phyloP scores from a whole-genome alignment of 2,888 invertebrate species.

The Luperina testacea region DNA sequence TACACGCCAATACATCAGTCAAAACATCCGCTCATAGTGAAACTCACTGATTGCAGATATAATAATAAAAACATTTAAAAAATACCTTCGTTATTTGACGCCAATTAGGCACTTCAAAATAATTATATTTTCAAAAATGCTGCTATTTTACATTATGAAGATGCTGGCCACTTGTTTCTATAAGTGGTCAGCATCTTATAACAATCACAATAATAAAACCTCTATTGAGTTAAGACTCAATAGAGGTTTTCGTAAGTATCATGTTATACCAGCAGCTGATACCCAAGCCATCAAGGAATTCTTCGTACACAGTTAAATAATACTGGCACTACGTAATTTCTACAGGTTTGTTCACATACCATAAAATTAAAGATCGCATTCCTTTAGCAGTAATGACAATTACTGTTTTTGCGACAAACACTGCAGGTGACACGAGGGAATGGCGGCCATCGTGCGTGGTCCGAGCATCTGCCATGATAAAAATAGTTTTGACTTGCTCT shows the following conservation, averaged over 20 bases:
- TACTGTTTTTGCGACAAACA: constrained; percentile 79
- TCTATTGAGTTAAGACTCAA: background rate
- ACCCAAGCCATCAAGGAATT: constrained; percentile 49
- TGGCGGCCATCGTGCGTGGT: constrained; percentile 61
- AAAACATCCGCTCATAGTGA: no score
- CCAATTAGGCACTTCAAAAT: background rate
- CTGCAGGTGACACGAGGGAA: constrained; percentile 65
- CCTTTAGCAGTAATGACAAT: constrained; percentile 69
- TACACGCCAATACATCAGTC: no score
- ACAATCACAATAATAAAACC: constrained; percentile 28
- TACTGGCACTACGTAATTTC: constrained; percentile 63
- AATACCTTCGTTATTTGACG: background rate
- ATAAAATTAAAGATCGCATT: constrained; percentile 71
- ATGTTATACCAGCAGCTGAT: constrained; percentile 49
- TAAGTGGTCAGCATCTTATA: background rate
- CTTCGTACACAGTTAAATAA: constrained; percentile 63
- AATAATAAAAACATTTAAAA: no score
- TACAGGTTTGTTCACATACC: constrained; percentile 67
- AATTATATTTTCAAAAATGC: background rate
- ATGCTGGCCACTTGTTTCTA: background rate
- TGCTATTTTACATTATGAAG: no score
- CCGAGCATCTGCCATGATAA: constrained; percentile 69
- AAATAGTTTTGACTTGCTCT: constrained; percentile 51
- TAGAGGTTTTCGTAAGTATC: background rate
- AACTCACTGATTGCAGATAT: no score